Evolutionary conservation across 2,797 vertebrate genomes (phyloP), one percentile per base, ranked within the genome.

Genomic region (Poeciliopsis gracilis): DNA sequence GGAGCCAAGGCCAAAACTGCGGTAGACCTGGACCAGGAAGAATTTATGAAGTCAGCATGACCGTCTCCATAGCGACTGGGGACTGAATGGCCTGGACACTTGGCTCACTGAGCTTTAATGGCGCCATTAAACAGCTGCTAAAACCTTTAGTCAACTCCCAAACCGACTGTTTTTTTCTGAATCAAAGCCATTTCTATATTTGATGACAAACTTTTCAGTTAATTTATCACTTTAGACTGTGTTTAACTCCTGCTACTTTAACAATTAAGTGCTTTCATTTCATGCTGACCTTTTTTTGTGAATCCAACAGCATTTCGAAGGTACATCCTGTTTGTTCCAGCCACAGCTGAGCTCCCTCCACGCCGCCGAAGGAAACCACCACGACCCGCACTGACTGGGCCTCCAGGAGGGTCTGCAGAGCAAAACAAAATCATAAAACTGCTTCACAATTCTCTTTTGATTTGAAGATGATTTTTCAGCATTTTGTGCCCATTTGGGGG

Each of bases 221-320:
- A 57, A 57, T 75, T 30, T 46, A 61, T n/a, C 46, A 36, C 20
- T n/a, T 76, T 6, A n/a, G 1, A 47, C 55, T 72, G 8, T 66
- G 51, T 61, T 69, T 43, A 16, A 13, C 12, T 47, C 18, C 9
- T 55, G 28, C 33, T 8, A 1, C 33, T 47, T 49, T 8, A 9
- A 25, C 15, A 38, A 47, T 5, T 2, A 0, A 73, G 20, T 7
- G n/a, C 41, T 36, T 11, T 49, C 9, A 9, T 33, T 18, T 11
- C 5, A 33, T 36, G 18, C 75, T 2, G n/a, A 93, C 96, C 94
- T 88, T 88, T 15, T 93, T 94, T 73, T 93, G 77, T n/a, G 87
- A 89, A 84, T 96, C 95, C 82, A 96, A 78, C 88, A 95, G 78
- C 84, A 95, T 86, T 74, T 93, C 63, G 1, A 90, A 95, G 61